Conservation (phyloP, 2,797 vertebrate genomes). For the Dicrostonyx torquatus region DNA sequence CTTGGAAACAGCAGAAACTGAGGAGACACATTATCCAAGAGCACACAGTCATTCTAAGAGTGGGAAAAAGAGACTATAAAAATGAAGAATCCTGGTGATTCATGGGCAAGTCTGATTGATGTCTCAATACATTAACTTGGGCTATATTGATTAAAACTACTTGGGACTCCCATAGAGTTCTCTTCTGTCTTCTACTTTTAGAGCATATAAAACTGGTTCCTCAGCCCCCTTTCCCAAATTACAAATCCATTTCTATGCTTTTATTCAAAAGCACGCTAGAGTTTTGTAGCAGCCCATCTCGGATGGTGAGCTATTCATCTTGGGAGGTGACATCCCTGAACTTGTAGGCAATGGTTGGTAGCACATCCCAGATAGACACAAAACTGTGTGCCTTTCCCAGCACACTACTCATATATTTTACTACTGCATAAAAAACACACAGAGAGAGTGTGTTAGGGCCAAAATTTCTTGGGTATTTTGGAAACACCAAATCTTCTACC, state of each 20-base stretch:
- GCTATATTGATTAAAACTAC: constrained; percentile 51
- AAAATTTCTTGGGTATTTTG: not conserved
- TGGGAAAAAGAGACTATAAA: not conserved
- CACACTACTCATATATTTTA: constrained; percentile 36
- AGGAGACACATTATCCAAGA: not conserved
- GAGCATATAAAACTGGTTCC: constrained; percentile 35
- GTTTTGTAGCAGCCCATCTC: constrained; percentile 2
- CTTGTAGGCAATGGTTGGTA: not conserved
- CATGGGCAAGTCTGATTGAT: not conserved
- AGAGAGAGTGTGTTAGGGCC: not conserved
- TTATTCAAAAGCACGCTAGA: constrained; percentile 53
- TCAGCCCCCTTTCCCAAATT: constrained; percentile 50
- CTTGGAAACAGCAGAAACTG: constrained; percentile 8
- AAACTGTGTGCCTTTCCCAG: constrained; percentile 35
- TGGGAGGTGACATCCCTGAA: constrained; percentile 28
- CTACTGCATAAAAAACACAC: not conserved
- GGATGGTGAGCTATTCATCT: constrained; percentile 44
- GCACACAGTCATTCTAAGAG: not conserved
- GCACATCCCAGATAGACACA: constrained; percentile 57
- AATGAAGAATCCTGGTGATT: not conserved
- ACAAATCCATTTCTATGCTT: constrained; percentile 57
- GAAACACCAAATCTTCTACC: constrained; percentile 34
- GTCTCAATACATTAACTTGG: not conserved
- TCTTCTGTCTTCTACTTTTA: constrained; percentile 47
- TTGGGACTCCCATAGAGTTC: constrained; percentile 44